Conservation (phyloP, 2,888 invertebrate genomes). For the Vesta saturnalis region DNA sequence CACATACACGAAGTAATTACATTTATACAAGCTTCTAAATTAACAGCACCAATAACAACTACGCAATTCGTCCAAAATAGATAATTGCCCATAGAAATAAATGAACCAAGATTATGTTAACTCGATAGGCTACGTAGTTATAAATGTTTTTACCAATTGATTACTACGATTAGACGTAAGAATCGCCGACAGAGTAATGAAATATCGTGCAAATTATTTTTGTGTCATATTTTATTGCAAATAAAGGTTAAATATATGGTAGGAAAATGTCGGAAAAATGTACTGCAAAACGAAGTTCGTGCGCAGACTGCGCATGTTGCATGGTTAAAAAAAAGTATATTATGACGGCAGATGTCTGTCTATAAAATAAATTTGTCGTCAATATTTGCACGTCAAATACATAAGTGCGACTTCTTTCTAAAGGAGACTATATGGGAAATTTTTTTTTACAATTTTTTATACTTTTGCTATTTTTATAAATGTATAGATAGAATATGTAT, state of each 20-base stretch:
- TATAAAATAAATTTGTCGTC: constrained; percentile 6
- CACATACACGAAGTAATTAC: neutral
- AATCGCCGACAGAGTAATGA: neutral
- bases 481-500: constrained; percentile 8
- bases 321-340: neutral
- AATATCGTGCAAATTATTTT: neutral
- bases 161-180: neutral
- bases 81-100: neutral
- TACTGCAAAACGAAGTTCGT: too few species aligned
- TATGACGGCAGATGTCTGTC: neutral
- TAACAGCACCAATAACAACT: neutral
- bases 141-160: constrained; percentile 1
- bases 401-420: neutral
- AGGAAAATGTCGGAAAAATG: too few species aligned
- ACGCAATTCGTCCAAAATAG: neutral
- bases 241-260: neutral
- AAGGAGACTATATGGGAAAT: constrained; percentile 7
- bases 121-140: neutral
- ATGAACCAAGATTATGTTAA: neutral
- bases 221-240: neutral
- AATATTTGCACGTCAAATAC: constrained; percentile 7
- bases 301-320: neutral
- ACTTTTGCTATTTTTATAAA: constrained; percentile 27
- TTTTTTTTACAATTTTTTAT: constrained; percentile 20
- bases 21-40: neutral